Base-by-base conservation (phyloP, 1,140 invertebrate genomes). In the Epicauta chinensis region DNA sequence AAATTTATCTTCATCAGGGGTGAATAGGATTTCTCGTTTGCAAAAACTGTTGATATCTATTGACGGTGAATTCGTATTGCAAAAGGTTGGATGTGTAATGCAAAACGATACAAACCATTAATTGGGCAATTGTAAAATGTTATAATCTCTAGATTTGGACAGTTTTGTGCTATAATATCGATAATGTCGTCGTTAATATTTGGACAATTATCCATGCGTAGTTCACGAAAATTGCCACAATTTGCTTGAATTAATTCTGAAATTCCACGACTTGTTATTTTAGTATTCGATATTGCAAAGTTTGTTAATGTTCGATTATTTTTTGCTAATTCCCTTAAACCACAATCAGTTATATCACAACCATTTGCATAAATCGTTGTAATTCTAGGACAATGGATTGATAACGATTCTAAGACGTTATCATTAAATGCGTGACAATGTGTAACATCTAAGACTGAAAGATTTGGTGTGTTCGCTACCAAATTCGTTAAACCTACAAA, bases 91-190 rank as follows among this genome's bases (percentile, higher is more conserved):
- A n/a, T n/a, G n/a, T n/a, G n/a, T n/a, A n/a, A n/a, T 23, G 23
- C 1, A 23, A 23, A 23, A 23, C 23, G 23, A 23, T 7, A 45
- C 17, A 9, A n/a, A 49, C 40, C 37, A 23, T 34, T 49, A 44
- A 46, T 53, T 12, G 30, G 16, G 34, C 61, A 63, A 14, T 60
- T 61, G 29, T 38, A 41, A 36, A 66, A 60, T 34, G 51, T 53
- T 31, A 67, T 55, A 16, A 60, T 53, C 53, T 60, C 53, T 23
- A 66, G 51, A 36, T 60, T 58, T 11, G 59, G 54, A 48, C 64
- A 67, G 48, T 52, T 39, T 38, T 55, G 30, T n/a, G 41, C 42
- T 31, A 65, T 52, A 17, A 43, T 43, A 10, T 51, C 43, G n/a
- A 66, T 16, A 30, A 52, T 43, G 13, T 57, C 29, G 9, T 55